A percentile compares a stretch with the other conserved stretches of the same genome.
These are phyloP conservation scores for Chorisops tibialis DNA, from an alignment of 2,888 invertebrate species.

Conservation along the genomic window DNA sequence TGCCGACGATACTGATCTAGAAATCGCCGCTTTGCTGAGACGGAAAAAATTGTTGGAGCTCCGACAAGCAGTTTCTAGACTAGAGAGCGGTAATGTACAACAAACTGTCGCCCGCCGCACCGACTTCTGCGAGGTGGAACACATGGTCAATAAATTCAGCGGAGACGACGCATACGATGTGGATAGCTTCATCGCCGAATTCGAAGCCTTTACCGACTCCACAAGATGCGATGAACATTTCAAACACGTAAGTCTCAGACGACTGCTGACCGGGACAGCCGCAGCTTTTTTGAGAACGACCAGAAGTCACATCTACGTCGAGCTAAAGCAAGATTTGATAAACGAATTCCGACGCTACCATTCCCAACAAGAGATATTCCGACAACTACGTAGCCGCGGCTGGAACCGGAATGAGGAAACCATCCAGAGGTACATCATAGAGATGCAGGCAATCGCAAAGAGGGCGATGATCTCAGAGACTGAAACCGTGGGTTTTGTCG, in stretches of 20 bases:
- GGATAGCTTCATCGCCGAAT: neutral
- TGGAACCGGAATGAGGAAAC: conserved; percentile 11
- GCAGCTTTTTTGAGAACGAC: conserved; percentile 12
- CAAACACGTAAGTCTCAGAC: neutral
- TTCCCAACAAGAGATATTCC: conserved; percentile 15
- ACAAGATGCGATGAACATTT: neutral
- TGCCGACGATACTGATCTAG: no score
- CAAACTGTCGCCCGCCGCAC: neutral
- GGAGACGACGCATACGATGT: neutral
- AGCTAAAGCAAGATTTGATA: conserved; percentile 3
- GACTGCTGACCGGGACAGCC: conserved; percentile 2
- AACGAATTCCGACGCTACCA: conserved; percentile 15
- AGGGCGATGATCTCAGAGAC: conserved; percentile 19
- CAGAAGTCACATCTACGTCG: conserved; percentile 2
- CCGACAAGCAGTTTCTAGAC: no score
- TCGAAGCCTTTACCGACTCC: neutral
- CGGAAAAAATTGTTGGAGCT: no score
- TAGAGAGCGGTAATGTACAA: neutral
- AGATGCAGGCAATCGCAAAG: conserved; percentile 27
- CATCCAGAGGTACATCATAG: conserved; percentile 21
- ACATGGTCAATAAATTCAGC: neutral
- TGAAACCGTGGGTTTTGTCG: conserved; percentile 23
- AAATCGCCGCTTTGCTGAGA: no score
- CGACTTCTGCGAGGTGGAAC: neutral
- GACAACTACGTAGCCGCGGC: conserved; percentile 11